Conservation (phyloP, 2,888 invertebrate genomes). For the Amaurobius ferox region DNA sequence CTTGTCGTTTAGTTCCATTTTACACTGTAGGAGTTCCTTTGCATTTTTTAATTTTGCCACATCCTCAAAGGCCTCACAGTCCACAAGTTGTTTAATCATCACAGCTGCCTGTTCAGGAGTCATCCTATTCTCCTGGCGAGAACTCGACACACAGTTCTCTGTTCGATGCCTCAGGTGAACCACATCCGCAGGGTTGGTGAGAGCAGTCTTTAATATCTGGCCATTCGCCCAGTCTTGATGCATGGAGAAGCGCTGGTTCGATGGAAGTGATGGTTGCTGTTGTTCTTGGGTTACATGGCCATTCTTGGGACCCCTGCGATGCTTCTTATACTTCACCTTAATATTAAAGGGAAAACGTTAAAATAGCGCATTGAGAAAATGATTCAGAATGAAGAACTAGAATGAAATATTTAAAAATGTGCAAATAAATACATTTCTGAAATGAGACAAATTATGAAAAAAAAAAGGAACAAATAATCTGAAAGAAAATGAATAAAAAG, state of each 20-base stretch:
- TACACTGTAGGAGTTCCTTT: constrained; percentile 91
- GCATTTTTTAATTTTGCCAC: constrained; percentile 94
- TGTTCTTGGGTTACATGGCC: constrained; percentile 54
- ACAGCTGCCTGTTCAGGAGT: constrained; percentile 89
- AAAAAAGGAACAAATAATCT: too few relatives aligned
- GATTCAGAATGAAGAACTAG: too few relatives aligned
- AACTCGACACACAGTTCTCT: constrained; percentile 92
- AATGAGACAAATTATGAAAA: too few relatives aligned
- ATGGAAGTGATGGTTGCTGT: constrained; percentile 29
- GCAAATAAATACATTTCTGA: too few relatives aligned
- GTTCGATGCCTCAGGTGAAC: constrained; percentile 82
- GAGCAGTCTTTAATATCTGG: constrained; percentile 94
- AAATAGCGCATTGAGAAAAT: too few relatives aligned
- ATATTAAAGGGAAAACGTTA: too few relatives aligned
- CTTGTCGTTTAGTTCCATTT: constrained; percentile 88
- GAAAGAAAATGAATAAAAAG: too few relatives aligned
- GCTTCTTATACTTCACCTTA: constrained; percentile 96
- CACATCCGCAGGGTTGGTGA: constrained; percentile 94
- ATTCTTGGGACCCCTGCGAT: constrained; percentile 84
- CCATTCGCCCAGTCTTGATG: constrained; percentile 85
- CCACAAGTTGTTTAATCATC: constrained; percentile 94
- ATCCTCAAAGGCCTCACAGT: constrained; percentile 97
- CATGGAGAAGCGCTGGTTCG: constrained; percentile 77
- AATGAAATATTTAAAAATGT: too few relatives aligned
- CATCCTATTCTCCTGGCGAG: constrained; percentile 83